Conservation (phyloP, 1,140 invertebrate genomes). For the Cherax destructor region DNA sequence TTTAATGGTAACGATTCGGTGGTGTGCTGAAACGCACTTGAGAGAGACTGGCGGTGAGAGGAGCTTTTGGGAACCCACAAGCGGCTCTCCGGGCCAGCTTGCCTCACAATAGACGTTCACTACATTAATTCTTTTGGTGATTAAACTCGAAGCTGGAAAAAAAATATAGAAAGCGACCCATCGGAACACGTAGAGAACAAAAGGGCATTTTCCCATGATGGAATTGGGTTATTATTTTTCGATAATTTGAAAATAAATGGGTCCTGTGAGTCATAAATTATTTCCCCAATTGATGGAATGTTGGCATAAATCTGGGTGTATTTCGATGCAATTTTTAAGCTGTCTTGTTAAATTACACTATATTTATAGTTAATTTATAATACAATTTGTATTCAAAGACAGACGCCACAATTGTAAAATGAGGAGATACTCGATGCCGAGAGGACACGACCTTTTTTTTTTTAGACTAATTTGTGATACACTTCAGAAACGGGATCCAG, state of each 20-base stretch:
- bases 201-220: background rate
- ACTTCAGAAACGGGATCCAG: no score
- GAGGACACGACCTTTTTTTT: no score
- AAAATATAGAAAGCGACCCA: background rate
- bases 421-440: no score
- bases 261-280: background rate
- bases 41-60: no score
- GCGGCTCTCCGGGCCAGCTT: background rate
- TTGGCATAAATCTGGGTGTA: background rate
- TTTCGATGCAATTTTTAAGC: background rate
- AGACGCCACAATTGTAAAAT: no score
- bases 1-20: no score
- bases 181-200: background rate
- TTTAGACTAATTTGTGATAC: no score
- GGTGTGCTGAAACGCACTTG: no score
- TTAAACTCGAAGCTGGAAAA: constrained; percentile 2
- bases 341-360: no score
- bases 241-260: constrained; percentile 1
- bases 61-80: no score
- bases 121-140: constrained; percentile 7
- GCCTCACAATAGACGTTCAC: background rate
- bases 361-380: no score
- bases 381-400: no score
- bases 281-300: background rate
- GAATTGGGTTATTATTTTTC: constrained; percentile 14